Percentiles rank a stretch among this genome's conserved stretches.
Conservation (phyloP, 2,888 invertebrate genomes). For the Odontomyia ornata region DNA sequence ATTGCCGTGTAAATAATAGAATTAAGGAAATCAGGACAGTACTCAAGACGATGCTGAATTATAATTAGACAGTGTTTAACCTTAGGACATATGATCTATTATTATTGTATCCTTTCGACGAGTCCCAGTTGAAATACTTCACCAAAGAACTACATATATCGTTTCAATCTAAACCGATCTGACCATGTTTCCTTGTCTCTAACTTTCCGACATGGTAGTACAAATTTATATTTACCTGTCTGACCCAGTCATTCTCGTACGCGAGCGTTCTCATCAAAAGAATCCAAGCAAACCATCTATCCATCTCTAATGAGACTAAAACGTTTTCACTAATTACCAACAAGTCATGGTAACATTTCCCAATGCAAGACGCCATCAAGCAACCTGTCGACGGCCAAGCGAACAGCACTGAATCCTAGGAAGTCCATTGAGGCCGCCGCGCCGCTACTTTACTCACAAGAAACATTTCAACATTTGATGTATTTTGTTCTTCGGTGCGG, state of each 20-base stretch:
- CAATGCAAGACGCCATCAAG: not conserved
- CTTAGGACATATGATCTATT: too few species aligned
- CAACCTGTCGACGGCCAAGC: not conserved
- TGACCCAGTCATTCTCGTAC: not conserved
- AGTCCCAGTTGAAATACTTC: too few species aligned
- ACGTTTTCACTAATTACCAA: conserved; percentile 7
- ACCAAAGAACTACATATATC: too few species aligned
- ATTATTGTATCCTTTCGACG: too few species aligned
- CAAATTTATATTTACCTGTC: not conserved
- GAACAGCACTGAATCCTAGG: not conserved
- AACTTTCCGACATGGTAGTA: not conserved
- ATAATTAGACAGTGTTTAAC: too few species aligned
- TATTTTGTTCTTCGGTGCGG: not conserved
- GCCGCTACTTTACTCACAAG: not conserved
- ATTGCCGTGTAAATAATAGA: too few species aligned
- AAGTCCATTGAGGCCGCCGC: not conserved
- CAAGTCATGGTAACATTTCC: conserved; percentile 1
- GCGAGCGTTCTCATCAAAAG: too few species aligned
- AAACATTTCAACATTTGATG: not conserved
- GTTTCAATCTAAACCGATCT: too few species aligned
- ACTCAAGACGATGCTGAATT: too few species aligned
- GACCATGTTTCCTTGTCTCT: not conserved
- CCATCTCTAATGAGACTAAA: not conserved
- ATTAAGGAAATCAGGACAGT: too few species aligned
- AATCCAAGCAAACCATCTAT: too few species aligned